Evolutionary conservation across 2,113 vertebrate species (phyloP), one percentile per base, ranked within the genome.

Genomic region (Mesitornis unicolor): DNA sequence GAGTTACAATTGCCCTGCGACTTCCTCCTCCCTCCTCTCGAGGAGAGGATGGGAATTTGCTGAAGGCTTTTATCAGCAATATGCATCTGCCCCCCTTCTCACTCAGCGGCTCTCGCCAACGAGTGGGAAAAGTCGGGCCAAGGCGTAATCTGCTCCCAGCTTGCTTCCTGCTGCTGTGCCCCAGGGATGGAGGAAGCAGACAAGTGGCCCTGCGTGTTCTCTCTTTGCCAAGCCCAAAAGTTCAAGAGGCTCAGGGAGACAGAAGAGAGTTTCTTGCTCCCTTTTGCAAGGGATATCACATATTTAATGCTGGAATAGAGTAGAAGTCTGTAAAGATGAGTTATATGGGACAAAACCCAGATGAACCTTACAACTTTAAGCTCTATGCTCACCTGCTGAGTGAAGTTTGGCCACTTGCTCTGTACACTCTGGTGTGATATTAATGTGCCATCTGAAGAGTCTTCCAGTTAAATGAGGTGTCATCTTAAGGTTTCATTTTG

Each of bases 161-260:
- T 93, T 86, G 93, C 92, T 97, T 96, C 95, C 93, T 96, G 96
- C 93, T 0, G 47, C 93, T 7, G 47, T 87, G 91, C 93, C 95
- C 93, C 85, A 93, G 95, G 90, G 87, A 97, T 93, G 95, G 92
- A 96, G 95, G 93, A 96, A 96, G 92, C 93, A 95, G 95, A 96
- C 93, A 90, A 96, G 86, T 90, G 86, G 88, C 83, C 93, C 95
- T 89, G 92, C 2, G 6, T 84, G 76, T 60, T 93, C 88, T 68
- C 59, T 57, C 48, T 76, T 82, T 91, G 90, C 95, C 92, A 94
- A 68, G 29, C 92, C 93, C 78, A 6, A 74, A 76, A 87, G 91
- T 96, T 96, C 93, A 91, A 65, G 78, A 94, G 78, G 50, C 82
- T 93, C 35, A 43, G 60, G 38, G 81, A 87, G 91, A 26, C 26